Percentiles rank a stretch among this genome's conserved stretches.
Evolutionary conservation across 2,888 invertebrate genomes (phyloP).

Genomic region (Callosobruchus maculatus): DNA sequence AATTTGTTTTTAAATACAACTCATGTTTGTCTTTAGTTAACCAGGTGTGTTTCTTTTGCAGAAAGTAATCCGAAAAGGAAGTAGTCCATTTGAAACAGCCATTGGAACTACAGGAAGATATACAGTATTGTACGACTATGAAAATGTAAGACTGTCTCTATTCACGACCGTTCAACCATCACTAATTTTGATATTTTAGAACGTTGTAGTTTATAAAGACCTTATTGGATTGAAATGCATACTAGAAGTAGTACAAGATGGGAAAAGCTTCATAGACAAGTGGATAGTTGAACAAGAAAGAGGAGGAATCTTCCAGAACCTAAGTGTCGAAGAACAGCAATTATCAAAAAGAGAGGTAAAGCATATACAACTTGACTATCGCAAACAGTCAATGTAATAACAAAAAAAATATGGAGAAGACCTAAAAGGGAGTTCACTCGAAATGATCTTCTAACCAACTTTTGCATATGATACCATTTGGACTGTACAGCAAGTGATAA

Average conservation of each 20-base stretch:
- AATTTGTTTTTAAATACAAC: too few species aligned
- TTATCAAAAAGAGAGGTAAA: slow-evolving; percentile 50
- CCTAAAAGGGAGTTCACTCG: too few species aligned
- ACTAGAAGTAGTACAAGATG: slow-evolving; percentile 43
- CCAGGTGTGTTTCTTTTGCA: too few species aligned
- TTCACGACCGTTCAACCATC: not conserved
- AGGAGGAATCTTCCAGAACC: slow-evolving; percentile 29
- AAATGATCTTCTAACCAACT: too few species aligned
- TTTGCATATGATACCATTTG: too few species aligned
- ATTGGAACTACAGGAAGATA: slow-evolving; percentile 25
- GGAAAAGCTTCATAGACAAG: slow-evolving; percentile 28
- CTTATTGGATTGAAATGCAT: slow-evolving; percentile 45
- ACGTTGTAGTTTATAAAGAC: slow-evolving; percentile 49
- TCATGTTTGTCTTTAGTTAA: too few species aligned
- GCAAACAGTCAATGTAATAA: too few species aligned
- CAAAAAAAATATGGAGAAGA: too few species aligned
- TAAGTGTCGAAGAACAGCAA: slow-evolving; percentile 44
- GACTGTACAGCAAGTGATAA: too few species aligned
- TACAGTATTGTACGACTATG: slow-evolving; percentile 37
- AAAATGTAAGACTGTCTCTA: slow-evolving; percentile 35
- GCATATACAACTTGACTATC: too few species aligned
- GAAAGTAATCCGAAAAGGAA: not conserved
- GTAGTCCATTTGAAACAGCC: slow-evolving; percentile 5
- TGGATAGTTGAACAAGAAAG: slow-evolving; percentile 24
- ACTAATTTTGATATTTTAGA: slow-evolving; percentile 30